These are phyloP conservation scores for Lobophora halterata DNA, from an alignment of 2,888 invertebrate genomes.

Conservation along the genomic window DNA sequence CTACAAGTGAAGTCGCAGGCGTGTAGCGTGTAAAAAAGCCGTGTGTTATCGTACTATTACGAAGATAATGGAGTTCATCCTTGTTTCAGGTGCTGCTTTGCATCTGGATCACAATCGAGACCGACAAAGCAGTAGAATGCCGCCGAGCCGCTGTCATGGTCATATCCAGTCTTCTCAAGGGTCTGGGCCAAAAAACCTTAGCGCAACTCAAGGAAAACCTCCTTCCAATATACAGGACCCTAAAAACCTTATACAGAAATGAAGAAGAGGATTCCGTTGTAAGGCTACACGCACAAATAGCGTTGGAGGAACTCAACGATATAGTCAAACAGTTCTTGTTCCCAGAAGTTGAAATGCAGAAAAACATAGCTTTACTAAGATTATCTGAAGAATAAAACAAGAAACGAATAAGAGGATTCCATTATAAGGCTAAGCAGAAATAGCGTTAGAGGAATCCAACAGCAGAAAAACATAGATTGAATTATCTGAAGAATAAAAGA, in stretches of 20 bases:
- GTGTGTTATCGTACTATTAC: no score
- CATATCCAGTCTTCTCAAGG: constrained; percentile 86
- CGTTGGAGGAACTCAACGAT: constrained; percentile 87
- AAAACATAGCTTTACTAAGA: constrained; percentile 67
- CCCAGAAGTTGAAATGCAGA: constrained; percentile 79
- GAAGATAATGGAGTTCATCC: no score
- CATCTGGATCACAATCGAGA: constrained; percentile 84
- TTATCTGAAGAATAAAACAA: constrained; percentile 32
- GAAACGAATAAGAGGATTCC: no score
- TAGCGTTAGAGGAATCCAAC: no score
- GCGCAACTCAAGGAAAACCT: constrained; percentile 84
- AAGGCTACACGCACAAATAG: constrained; percentile 87
- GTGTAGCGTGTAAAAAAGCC: no score
- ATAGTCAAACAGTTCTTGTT: constrained; percentile 83
- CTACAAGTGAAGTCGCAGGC: no score
- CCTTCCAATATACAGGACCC: constrained; percentile 84
- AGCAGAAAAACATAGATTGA: no score
- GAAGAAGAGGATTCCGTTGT: constrained; percentile 85
- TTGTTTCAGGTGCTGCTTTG: constrained; percentile 85
- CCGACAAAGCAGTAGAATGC: constrained; percentile 86
- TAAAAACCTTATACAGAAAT: constrained; percentile 83
- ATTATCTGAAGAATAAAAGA: no score
- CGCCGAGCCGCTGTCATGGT: constrained; percentile 90
- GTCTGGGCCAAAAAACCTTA: constrained; percentile 86
- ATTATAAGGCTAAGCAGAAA: no score